These are phyloP conservation scores for Heterodera carotae DNA, from an alignment of 1,140 invertebrate species.

Conservation along the genomic window DNA sequence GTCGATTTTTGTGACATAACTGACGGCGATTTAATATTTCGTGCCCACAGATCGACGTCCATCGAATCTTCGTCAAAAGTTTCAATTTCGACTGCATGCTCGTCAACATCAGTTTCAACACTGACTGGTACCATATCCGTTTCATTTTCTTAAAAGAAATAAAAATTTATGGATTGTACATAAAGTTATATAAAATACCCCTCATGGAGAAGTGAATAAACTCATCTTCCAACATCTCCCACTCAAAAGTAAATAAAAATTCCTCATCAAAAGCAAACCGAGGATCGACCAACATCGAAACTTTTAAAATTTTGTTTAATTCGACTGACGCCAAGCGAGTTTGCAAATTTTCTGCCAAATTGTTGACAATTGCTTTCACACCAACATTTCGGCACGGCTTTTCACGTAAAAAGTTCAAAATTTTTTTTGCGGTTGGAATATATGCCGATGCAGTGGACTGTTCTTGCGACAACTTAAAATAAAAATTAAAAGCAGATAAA, in stretches of 20 bases:
- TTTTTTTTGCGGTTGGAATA: constrained; percentile 5
- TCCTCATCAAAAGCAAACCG: constrained; percentile 3
- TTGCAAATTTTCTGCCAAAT: constrained; percentile 6
- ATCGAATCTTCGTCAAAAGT: constrained; percentile 1
- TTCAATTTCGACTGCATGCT: not conserved
- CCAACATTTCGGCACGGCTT: not conserved
- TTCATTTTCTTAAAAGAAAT: not conserved
- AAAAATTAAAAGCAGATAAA: too few species aligned
- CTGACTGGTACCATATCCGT: not conserved
- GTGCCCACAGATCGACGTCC: constrained; percentile 12
- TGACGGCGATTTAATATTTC: not conserved
- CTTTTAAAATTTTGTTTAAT: not conserved
- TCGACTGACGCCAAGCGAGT: not conserved
- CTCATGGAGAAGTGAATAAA: not conserved
- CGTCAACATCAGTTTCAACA: not conserved
- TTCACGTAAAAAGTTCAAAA: too few species aligned
- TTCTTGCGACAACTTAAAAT: too few species aligned
- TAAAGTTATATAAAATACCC: not conserved
- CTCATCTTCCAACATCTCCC: constrained; percentile 4
- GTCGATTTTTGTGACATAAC: constrained; percentile 9
- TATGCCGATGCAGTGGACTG: constrained; percentile 3
- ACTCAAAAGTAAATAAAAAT: not conserved
- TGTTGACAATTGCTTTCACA: not conserved
- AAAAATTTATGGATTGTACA: not conserved
- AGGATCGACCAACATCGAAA: constrained; percentile 1